A percentile compares a stretch with the other conserved stretches of the same genome.
phyloP scores from a whole-genome alignment of 1,140 invertebrate genomes.

The Neocloeon triangulifer region DNA sequence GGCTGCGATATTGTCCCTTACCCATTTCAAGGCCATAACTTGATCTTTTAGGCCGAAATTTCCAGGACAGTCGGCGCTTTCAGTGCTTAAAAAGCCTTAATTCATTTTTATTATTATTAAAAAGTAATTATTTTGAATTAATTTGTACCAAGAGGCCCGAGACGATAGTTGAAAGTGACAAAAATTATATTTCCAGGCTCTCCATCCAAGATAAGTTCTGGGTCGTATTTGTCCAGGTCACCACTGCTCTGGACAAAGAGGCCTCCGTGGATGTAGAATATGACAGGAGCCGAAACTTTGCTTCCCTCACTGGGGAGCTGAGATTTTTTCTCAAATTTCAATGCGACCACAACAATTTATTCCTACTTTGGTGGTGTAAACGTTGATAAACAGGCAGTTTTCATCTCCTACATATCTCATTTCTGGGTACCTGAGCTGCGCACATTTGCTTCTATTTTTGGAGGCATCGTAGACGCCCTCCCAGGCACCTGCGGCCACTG shows the following conservation, averaged over 20 bases:
- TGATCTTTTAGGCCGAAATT: constrained; percentile 34
- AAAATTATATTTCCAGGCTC: constrained; percentile 32
- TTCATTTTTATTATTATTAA: background rate
- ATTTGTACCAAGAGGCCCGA: constrained; percentile 26
- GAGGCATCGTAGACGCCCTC: constrained; percentile 11
- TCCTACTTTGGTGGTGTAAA: constrained; percentile 30
- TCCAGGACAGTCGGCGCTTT: constrained; percentile 26
- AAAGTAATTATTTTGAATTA: background rate
- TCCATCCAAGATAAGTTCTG: constrained; percentile 35
- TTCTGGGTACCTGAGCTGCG: constrained; percentile 17
- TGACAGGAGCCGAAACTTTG: background rate
- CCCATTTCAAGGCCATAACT: constrained; percentile 27
- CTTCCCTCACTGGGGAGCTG: constrained; percentile 4
- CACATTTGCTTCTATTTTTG: constrained; percentile 16
- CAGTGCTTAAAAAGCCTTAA: constrained; percentile 21
- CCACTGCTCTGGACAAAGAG: background rate
- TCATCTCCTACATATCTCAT: constrained; percentile 20
- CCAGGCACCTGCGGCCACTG: constrained; percentile 11
- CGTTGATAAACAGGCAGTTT: constrained; percentile 43
- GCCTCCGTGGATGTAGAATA: constrained; percentile 3
- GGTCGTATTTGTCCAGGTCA: constrained; percentile 17
- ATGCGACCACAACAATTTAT: too few species aligned
- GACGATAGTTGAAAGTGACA: constrained; percentile 45
- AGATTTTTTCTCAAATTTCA: too few species aligned
- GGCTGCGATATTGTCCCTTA: constrained; percentile 24